Evolutionary conservation across 2,797 vertebrate genomes (phyloP), one percentile per base, ranked within the genome.

Genomic region (Scomberomorus guttatus): DNA sequence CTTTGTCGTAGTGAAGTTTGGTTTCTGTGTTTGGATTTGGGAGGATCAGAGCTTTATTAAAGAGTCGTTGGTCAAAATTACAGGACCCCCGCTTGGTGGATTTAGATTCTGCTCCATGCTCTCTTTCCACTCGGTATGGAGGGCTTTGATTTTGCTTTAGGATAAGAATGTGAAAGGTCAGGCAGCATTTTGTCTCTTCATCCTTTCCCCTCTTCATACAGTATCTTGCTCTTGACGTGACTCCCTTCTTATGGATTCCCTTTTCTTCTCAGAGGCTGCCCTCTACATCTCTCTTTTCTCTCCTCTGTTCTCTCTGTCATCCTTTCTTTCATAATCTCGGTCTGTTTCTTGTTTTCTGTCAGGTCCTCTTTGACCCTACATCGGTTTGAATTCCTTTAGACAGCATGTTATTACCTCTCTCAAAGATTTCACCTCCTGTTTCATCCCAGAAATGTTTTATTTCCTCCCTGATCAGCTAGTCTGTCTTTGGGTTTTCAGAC

Each of bases 41-140:
- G 83, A 65, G 58, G 65, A 83, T 6, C 64, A 13, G 84, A 61
- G 55, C 34, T 90, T 90, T 69, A 92, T 93, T 90, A 88, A 80
- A 86, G 79, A 86, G 77, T 81, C 72, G 75, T 92, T 79, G n/a
- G 69, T 90, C 90, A 76, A 90, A 63, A 81, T 61, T 77, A 83
- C 46, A 17, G 67, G 86, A 84, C 68, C 68, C 77, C 52, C n/a
- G 0, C 68, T 65, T 18, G 1, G 15, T 54, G 75, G 69, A 81
- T 91, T 88, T 77, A 70, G 51, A 90, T 88, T 89, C 82, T 57
- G 59, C 83, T 76, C 73, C 3, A 72, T 14, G 15, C 74, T 75
- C 64, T 32, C 72, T 32, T 67, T 77, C 73, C 78, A 48, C 82
- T 90, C 76, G 63, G 39, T 74, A 42, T 84, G 83, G 83, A 68